These are phyloP conservation scores for Melanostoma mellinum DNA, from an alignment of 2,888 invertebrate genomes.

Conservation along the genomic window DNA sequence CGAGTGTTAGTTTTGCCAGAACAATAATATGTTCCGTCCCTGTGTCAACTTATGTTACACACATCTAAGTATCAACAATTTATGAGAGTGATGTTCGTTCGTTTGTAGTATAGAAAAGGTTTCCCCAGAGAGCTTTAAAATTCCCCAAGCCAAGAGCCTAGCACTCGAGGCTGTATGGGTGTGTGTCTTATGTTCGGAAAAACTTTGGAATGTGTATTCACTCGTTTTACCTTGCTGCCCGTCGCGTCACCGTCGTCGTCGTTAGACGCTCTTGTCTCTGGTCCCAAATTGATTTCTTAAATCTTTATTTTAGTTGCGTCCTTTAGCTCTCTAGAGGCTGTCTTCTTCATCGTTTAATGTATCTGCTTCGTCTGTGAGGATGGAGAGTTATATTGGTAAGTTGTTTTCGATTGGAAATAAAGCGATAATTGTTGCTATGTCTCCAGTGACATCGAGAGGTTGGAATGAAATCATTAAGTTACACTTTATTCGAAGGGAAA, in stretches of 20 bases:
- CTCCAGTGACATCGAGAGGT: slow-evolving; percentile 36
- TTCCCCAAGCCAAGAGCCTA: slow-evolving; percentile 6
- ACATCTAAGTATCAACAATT: slow-evolving; percentile 30
- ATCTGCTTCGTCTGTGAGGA: slow-evolving; percentile 1
- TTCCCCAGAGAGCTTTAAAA: slow-evolving; percentile 66
- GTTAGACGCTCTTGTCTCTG: slow-evolving; percentile 5
- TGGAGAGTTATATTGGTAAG: slow-evolving; percentile 52
- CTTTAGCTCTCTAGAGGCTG: slow-evolving; percentile 42
- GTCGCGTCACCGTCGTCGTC: background rate
- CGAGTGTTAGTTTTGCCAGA: slow-evolving; percentile 22
- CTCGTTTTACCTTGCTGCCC: background rate
- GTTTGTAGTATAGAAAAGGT: slow-evolving; percentile 2
- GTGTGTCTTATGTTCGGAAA: background rate
- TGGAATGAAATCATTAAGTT: slow-evolving; percentile 49
- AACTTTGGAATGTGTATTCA: background rate
- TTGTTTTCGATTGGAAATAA: slow-evolving; percentile 52
- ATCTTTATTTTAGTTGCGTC: slow-evolving; percentile 48
- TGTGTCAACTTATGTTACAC: slow-evolving; percentile 64
- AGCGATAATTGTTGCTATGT: slow-evolving; percentile 70
- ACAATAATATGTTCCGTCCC: slow-evolving; percentile 40
- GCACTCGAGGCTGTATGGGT: background rate
- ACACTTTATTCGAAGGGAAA: background rate
- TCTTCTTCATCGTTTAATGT: slow-evolving; percentile 54
- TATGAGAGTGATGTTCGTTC: slow-evolving; percentile 30
- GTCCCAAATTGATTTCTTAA: slow-evolving; percentile 69